phyloP scores from a whole-genome alignment of 2,888 invertebrate genomes.

The Monoplex corrugatus region DNA sequence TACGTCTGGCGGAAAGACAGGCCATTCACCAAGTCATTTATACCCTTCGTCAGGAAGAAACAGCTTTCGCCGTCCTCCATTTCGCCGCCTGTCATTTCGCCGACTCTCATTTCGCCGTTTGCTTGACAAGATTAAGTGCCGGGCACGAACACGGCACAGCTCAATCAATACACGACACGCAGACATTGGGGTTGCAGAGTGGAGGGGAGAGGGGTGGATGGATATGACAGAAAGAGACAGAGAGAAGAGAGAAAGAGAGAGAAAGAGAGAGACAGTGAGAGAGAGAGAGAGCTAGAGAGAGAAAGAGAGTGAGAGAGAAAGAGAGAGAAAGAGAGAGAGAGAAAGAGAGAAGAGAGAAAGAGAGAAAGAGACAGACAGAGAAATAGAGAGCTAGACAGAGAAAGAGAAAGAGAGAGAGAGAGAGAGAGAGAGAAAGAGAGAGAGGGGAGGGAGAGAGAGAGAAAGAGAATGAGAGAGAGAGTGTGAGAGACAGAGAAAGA shows the following conservation, averaged over 20 bases:
- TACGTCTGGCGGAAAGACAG: too few relatives aligned
- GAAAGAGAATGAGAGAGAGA: background rate
- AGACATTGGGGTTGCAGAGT: too few relatives aligned
- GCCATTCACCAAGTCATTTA: too few relatives aligned
- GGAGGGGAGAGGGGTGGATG: background rate
- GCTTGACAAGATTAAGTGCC: too few relatives aligned
- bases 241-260: background rate
- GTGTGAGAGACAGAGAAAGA: background rate
- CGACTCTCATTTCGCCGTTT: too few relatives aligned
- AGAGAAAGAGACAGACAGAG: background rate
- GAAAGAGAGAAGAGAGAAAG: background rate
- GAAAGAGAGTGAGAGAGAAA: background rate
- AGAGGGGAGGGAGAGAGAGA: background rate
- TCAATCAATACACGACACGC: too few relatives aligned
- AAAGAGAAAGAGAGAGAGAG: background rate
- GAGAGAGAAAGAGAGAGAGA: slow-evolving; percentile 11
- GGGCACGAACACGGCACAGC: too few relatives aligned
- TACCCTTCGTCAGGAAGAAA: too few relatives aligned
- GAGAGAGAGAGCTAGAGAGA: slow-evolving; percentile 4
- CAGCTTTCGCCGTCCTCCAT: too few relatives aligned
- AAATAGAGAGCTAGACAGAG: background rate
- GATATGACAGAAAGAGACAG: background rate
- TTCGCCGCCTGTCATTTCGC: too few relatives aligned
- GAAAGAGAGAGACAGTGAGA: background rate
- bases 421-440: background rate